phyloP scores from a whole-genome alignment of 2,888 invertebrate species.

The Diarsia rubi region DNA sequence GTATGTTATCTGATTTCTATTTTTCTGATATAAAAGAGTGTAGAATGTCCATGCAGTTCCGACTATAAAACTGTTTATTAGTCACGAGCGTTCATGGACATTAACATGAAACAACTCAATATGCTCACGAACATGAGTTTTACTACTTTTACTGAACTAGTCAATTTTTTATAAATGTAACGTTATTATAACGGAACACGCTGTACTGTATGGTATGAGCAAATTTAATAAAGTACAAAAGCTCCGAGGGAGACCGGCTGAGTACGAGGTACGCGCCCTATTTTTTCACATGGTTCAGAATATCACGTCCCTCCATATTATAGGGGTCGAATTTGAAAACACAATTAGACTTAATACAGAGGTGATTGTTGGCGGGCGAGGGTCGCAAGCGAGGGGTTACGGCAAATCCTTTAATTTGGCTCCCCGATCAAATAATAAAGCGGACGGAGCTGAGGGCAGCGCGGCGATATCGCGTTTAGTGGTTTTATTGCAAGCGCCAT shows the following conservation, averaged over 20 bases:
- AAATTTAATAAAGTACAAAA: slow-evolving; percentile 88
- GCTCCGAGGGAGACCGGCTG: slow-evolving; percentile 77
- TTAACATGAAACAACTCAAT: slow-evolving; percentile 77
- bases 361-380: slow-evolving; percentile 90
- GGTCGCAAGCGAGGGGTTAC: slow-evolving; percentile 88
- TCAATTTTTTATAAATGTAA: slow-evolving; percentile 68
- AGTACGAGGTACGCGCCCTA: slow-evolving; percentile 75
- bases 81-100: slow-evolving; percentile 80
- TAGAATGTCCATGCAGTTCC: slow-evolving; percentile 20
- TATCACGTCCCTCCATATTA: slow-evolving; percentile 83
- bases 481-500: slow-evolving; percentile 91
- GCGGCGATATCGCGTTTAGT: slow-evolving; percentile 90
- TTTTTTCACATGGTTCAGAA: slow-evolving; percentile 86
- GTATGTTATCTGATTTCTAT: background rate
- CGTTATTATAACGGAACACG: slow-evolving; percentile 72
- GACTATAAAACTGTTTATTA: slow-evolving; percentile 82
- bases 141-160: slow-evolving; percentile 63
- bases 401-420: slow-evolving; percentile 91
- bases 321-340: slow-evolving; percentile 90
- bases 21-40: no score
- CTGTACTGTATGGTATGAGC: slow-evolving; percentile 73
- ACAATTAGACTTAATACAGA: slow-evolving; percentile 91
- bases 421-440: slow-evolving; percentile 91
- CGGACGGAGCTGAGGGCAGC: slow-evolving; percentile 85
- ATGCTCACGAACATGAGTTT: slow-evolving; percentile 75